phyloP scores from a whole-genome alignment of 2,113 vertebrate species.

The Hemibates koningsi region DNA sequence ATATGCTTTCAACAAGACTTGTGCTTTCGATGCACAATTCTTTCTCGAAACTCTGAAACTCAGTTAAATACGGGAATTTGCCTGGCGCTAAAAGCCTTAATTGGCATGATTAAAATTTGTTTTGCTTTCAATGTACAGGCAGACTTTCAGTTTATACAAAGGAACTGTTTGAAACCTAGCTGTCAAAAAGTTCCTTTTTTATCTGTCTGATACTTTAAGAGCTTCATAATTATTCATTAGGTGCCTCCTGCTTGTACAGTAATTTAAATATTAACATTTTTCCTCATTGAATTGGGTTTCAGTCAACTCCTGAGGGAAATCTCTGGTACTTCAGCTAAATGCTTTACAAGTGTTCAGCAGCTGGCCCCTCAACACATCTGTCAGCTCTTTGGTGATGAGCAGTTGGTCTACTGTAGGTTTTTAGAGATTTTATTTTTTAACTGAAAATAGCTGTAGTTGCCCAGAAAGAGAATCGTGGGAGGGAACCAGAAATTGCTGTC shows the following conservation, averaged over 20 bases:
- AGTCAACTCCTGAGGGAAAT: neutral
- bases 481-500: neutral
- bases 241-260: rapidly evolving
- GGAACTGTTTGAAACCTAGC: neutral
- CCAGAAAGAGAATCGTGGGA: neutral
- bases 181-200: neutral
- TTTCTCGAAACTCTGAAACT: neutral
- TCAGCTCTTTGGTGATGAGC: neutral
- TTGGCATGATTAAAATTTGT: neutral
- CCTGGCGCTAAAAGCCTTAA: neutral
- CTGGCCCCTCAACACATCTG: neutral
- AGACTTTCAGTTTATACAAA: neutral
- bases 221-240: neutral
- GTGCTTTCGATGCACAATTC: neutral
- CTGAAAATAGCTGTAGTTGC: neutral
- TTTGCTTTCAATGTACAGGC: neutral
- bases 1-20: neutral
- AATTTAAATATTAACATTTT: neutral
- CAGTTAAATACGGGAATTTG: neutral
- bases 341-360: neutral
- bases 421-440: neutral
- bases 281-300: neutral
- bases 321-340: neutral
- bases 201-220: neutral
- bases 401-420: neutral